Evolutionary conservation across 2,113 vertebrate species (phyloP).

Genomic region (Capreolus pygargus): DNA sequence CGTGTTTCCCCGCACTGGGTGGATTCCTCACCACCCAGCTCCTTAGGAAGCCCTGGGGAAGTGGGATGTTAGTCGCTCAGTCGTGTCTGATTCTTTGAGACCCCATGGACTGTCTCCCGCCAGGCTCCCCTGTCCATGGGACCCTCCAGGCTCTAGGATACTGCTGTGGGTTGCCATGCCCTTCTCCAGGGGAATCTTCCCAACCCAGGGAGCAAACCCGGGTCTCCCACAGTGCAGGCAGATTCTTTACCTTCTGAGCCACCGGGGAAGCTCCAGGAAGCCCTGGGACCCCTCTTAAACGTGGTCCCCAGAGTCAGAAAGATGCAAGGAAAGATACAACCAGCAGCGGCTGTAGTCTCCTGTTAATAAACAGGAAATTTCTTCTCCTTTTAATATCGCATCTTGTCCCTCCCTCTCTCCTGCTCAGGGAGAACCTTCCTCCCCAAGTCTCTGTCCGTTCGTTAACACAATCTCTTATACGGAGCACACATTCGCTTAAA

Average conservation of each 20-base stretch:
- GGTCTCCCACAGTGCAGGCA: background rate
- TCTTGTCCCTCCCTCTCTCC: no score
- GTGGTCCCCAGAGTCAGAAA: background rate
- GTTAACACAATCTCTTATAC: background rate
- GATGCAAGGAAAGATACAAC: background rate
- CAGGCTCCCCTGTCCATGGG: background rate
- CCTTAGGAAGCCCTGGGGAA: background rate
- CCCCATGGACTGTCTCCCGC: background rate
- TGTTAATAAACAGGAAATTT: background rate
- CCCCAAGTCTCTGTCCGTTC: background rate
- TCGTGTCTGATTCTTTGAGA: background rate
- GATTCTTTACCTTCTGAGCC: background rate
- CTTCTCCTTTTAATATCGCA: background rate
- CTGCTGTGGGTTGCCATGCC: background rate
- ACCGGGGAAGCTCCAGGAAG: background rate
- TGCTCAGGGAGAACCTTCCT: background rate
- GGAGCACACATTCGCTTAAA: background rate
- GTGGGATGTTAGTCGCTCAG: background rate
- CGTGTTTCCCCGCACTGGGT: rapidly evolving
- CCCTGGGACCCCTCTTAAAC: background rate
- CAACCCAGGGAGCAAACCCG: background rate
- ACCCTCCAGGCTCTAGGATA: background rate
- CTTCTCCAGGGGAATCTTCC: background rate
- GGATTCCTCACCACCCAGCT: background rate
- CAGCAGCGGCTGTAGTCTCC: no score